Percentiles rank a stretch among this genome's conserved stretches.
These are phyloP conservation scores for Hesperophylax magnus DNA, from an alignment of 1,140 invertebrate genomes.

Conservation along the genomic window DNA sequence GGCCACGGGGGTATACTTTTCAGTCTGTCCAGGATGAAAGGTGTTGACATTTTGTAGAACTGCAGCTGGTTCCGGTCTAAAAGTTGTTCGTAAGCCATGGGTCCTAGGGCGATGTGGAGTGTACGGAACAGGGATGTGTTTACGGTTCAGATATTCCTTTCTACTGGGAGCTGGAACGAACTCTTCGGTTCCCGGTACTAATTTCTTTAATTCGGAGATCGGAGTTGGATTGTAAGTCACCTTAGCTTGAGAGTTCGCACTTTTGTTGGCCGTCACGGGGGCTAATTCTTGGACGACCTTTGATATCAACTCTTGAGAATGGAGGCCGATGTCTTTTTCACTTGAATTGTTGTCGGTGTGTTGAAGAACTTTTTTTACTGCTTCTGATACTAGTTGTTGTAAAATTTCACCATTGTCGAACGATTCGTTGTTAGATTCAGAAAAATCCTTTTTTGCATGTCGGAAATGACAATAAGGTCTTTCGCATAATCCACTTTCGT, in stretches of 20 bases:
- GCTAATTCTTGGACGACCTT: constrained; percentile 41
- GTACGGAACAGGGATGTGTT: constrained; percentile 69
- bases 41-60: background rate
- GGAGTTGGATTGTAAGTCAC: constrained; percentile 69
- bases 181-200: constrained; percentile 59
- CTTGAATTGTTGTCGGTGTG: constrained; percentile 61
- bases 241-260: constrained; percentile 58
- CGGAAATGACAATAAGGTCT: constrained; percentile 92
- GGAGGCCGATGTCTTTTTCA: background rate
- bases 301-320: constrained; percentile 34
- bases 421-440: constrained; percentile 62
- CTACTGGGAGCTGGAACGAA: constrained; percentile 43
- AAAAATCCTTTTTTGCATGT: constrained; percentile 79
- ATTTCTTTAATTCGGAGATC: constrained; percentile 69
- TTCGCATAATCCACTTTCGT: constrained; percentile 82
- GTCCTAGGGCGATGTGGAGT: constrained; percentile 66
- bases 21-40: background rate
- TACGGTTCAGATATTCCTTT: constrained; percentile 55
- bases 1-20: constrained; percentile 40
- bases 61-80: background rate
- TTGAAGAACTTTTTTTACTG: constrained; percentile 67
- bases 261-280: constrained; percentile 44
- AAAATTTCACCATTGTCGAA: constrained; percentile 64
- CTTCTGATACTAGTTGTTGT: constrained; percentile 68
- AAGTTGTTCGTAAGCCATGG: background rate